Evolutionary conservation across 2,113 vertebrate species (phyloP).

Genomic region (Aspidoscelis tigris): DNA sequence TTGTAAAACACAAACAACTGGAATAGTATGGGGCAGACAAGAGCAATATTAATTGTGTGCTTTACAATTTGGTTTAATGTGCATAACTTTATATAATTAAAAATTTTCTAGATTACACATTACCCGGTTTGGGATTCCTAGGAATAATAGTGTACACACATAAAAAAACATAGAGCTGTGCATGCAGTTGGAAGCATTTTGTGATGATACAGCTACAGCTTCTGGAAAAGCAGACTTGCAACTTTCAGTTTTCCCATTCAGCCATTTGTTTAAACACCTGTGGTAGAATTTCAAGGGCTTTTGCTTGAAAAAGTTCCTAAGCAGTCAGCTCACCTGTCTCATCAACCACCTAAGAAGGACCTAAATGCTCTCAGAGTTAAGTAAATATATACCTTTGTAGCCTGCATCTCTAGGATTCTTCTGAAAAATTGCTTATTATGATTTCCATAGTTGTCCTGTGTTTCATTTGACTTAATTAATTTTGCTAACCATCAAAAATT

Average conservation of each 20-base stretch:
- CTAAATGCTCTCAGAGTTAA: neutral
- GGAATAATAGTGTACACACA: neutral
- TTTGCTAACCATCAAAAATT: slow-evolving; percentile 36
- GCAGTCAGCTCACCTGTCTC: neutral
- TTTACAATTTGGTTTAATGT: no score
- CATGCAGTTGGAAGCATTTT: neutral
- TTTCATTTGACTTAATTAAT: slow-evolving; percentile 34
- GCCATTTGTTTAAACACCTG: neutral
- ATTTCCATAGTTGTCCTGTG: neutral
- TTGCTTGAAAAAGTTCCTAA: neutral
- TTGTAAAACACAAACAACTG: no score
- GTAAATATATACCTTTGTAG: neutral
- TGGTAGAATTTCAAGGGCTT: neutral
- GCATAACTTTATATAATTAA: no score
- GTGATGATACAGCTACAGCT: neutral
- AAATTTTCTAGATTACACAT: no score
- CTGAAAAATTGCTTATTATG: slow-evolving; percentile 10
- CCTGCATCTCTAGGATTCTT: neutral
- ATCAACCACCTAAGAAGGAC: neutral
- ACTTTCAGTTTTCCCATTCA: neutral
- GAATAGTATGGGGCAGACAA: no score
- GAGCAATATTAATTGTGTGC: no score
- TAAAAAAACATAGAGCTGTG: neutral
- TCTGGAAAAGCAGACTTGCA: neutral
- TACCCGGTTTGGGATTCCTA: no score